These are phyloP conservation scores for Sarcoramphus papa DNA, from an alignment of 2,797 vertebrate genomes.

Conservation along the genomic window DNA sequence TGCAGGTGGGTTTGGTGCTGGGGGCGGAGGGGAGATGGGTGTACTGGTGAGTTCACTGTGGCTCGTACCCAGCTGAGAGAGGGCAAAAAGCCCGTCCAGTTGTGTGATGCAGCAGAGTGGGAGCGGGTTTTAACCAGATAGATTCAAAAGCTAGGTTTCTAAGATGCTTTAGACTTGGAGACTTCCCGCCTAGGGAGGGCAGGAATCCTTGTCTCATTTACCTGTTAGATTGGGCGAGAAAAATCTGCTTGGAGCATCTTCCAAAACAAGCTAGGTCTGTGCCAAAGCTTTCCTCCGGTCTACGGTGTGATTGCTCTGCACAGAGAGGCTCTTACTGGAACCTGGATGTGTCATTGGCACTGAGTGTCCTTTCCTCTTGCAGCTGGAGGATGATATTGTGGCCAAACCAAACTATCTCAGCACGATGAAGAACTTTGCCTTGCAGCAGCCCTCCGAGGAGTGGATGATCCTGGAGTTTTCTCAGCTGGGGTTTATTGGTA, in stretches of 20 bases:
- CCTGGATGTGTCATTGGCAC: not conserved
- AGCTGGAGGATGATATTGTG: conserved; percentile 98
- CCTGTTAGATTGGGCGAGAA: not conserved
- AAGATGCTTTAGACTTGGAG: not conserved
- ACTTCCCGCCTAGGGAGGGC: not conserved
- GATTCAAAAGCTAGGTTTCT: not conserved
- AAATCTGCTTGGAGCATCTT: not conserved
- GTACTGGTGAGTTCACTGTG: not conserved
- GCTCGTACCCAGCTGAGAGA: not conserved
- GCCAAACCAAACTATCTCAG: conserved; percentile 97
- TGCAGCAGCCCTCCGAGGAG: conserved; percentile 95
- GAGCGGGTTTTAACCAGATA: not conserved
- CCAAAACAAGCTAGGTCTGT: not conserved
- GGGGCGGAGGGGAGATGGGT: not conserved
- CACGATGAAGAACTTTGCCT: conserved; percentile 98
- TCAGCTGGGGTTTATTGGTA: conserved; percentile 97
- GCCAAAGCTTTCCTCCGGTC: not conserved
- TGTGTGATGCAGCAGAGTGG: not conserved
- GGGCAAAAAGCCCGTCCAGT: not conserved
- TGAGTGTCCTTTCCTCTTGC: conserved; percentile 28
- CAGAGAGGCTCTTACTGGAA: not conserved
- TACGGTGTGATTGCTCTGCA: not conserved
- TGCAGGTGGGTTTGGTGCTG: conserved; percentile 82
- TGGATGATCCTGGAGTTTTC: conserved; percentile 99
- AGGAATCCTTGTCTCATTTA: not conserved